A percentile compares a stretch with the other conserved stretches of the same genome.
phyloP scores from a whole-genome alignment of 1,140 invertebrate genomes.

The Drosophila prosaltans region DNA sequence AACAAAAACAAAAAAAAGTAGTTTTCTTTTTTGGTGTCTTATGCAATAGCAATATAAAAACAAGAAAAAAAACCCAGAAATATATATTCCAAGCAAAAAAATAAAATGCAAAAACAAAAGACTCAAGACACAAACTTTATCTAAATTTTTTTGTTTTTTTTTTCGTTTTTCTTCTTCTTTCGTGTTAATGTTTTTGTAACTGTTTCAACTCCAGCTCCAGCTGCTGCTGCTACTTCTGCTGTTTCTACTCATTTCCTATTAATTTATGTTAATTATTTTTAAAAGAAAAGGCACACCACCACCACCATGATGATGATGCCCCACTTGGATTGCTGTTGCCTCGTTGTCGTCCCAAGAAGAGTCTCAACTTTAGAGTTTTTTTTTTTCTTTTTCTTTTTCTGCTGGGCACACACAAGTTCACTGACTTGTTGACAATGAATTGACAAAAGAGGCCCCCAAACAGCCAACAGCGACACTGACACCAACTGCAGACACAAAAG shows the following conservation, averaged over 20 bases:
- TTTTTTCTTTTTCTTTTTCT: constrained; percentile 20
- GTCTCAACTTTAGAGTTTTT: constrained; percentile 25
- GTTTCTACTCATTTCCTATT: constrained; percentile 76
- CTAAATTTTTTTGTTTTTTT: constrained; percentile 30
- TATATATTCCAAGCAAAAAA: neutral
- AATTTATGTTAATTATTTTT: constrained; percentile 80
- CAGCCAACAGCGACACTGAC: constrained; percentile 23
- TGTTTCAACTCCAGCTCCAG: constrained; percentile 43
- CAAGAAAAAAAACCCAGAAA: neutral
- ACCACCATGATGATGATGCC: constrained; percentile 41
- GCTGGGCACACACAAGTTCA: constrained; percentile 67
- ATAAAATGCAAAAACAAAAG: constrained; percentile 51
- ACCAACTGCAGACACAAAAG: constrained; percentile 32
- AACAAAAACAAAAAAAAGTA: neutral
- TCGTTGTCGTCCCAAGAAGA: constrained; percentile 17
- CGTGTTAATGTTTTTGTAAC: constrained; percentile 51
- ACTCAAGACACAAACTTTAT: constrained; percentile 63
- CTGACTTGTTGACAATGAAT: constrained; percentile 80
- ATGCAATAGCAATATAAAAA: neutral
- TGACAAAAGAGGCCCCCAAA: constrained; percentile 63
- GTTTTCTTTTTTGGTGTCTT: constrained; percentile 5
- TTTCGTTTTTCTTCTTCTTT: constrained; percentile 20
- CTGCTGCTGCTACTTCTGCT: constrained; percentile 31
- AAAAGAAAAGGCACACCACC: constrained; percentile 70
- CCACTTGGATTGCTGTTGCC: constrained; percentile 33